Percentiles rank a stretch among this genome's conserved stretches.
phyloP scores from a whole-genome alignment of 30 jellyfish, hydroid and myxozoan genomes.

The Hydractinia symbiolongicarpus region DNA sequence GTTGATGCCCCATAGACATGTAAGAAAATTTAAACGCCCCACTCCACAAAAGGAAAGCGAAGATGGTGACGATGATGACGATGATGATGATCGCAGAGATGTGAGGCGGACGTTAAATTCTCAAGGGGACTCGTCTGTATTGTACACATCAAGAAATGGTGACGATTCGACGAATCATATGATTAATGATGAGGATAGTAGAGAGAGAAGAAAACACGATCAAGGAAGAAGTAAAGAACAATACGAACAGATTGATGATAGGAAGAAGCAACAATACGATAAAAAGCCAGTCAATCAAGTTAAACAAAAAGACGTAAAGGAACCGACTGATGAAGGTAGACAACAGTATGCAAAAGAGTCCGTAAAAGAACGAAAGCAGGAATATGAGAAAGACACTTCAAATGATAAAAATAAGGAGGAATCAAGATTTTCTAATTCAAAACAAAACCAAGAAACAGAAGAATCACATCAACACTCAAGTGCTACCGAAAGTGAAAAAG shows the following conservation, averaged over 20 bases:
- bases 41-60: conserved; percentile 30
- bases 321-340: neutral
- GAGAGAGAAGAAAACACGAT: conserved; percentile 2
- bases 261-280: conserved; percentile 12
- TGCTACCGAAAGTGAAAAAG: conserved; percentile 1
- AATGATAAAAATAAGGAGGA: neutral
- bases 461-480: conserved; percentile 13
- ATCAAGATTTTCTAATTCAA: neutral
- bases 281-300: neutral
- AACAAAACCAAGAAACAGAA: neutral
- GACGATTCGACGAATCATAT: neutral
- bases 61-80: conserved; percentile 49
- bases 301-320: conserved; percentile 1
- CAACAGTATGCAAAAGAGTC: neutral
- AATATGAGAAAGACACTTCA: conserved; percentile 11
- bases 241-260: neutral
- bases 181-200: conserved; percentile 18
- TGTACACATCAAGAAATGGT: neutral
- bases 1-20: neutral
- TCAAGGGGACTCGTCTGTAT: conserved; percentile 1
- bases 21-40: conserved; percentile 18
- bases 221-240: conserved; percentile 11
- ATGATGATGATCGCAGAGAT: conserved; percentile 31
- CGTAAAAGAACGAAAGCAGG: neutral
- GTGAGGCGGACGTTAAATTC: conserved; percentile 1